Base-by-base conservation (phyloP, 1,140 invertebrate species). In the Dryas iulia region DNA sequence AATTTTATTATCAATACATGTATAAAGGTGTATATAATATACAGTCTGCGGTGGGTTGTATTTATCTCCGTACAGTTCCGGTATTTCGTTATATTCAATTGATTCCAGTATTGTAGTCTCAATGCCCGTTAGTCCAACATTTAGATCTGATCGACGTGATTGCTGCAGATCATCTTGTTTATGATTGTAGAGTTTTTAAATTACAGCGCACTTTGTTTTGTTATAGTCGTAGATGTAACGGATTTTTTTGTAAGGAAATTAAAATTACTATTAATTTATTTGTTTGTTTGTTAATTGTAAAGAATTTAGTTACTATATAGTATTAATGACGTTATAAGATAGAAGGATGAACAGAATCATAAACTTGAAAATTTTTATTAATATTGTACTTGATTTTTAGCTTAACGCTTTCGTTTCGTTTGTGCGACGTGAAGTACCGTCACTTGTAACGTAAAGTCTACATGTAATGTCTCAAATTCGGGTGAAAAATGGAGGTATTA, bases 71-170 rank as follows among this genome's bases (percentile, higher is more conserved):
- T 57, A 69, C 58, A 54, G 18, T 56, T 59, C 53, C 28, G 54
- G 57, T 71, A 65, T 71, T 74, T 74, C 69, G 54, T 68, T 74
- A 68, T 68, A 71, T 67, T 62, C 65, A 74, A 71, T 74, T 73
- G 72, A 70, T 64, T 64, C 72, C 58, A 64, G 69, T 71, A 68
- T 65, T 74, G 39, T 66, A 59, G 39, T 70, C 71, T 72, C 61
- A 52, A 66, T 58, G 68, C 21, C 73, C 73, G 69, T 74, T 74
- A 74, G 52, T 23, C 52, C 58, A 66, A 67, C 69, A 67, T 72
- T 72, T 67, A 72, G 72, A 74, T 74, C 26, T 11, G 69, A 74
- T 74, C 67, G 24, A 59, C 30, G 33, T 66, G 64, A 63, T 73
- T 73, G 62, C 26, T 71, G 31, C 23, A 62, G 24, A 62, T 63